Percentiles rank a stretch among this genome's conserved stretches.
Evolutionary conservation across 1,140 invertebrate genomes (phyloP).

Genomic region (Thalassaphorura encarpata): DNA sequence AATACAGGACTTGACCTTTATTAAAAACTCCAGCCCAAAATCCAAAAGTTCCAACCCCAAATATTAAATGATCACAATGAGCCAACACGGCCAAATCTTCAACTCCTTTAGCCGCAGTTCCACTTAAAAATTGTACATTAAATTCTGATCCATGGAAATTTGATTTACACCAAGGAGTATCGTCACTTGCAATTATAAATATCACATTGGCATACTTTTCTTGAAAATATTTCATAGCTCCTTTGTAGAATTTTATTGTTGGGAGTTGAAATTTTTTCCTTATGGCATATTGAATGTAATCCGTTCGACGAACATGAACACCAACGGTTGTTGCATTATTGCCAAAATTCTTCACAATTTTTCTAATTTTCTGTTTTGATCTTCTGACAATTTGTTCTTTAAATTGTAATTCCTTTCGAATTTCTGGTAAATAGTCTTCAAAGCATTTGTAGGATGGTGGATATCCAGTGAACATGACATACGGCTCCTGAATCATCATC

Average conservation of each 20-base stretch:
- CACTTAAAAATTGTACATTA: background rate
- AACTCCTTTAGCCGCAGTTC: background rate
- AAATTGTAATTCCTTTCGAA: background rate
- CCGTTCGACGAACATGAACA: background rate
- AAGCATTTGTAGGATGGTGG: too few relatives aligned
- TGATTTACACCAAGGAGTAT: background rate
- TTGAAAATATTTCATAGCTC: background rate
- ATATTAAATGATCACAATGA: background rate
- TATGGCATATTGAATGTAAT: background rate
- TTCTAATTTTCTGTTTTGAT: too few relatives aligned
- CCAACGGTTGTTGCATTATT: background rate
- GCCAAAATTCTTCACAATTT: background rate
- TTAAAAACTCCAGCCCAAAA: background rate
- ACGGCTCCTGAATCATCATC: too few relatives aligned
- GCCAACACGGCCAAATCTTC: background rate
- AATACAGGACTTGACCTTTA: background rate
- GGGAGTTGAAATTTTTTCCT: background rate
- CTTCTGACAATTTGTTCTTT: background rate
- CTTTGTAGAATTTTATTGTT: background rate
- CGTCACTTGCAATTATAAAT: background rate
- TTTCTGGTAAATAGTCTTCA: background rate
- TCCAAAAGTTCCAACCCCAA: constrained; percentile 1
- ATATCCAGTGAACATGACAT: too few relatives aligned
- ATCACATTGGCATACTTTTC: background rate
- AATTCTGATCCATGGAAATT: background rate